Evolutionary conservation across 2,888 invertebrate species (phyloP).

Genomic region (Tipula unca): DNA sequence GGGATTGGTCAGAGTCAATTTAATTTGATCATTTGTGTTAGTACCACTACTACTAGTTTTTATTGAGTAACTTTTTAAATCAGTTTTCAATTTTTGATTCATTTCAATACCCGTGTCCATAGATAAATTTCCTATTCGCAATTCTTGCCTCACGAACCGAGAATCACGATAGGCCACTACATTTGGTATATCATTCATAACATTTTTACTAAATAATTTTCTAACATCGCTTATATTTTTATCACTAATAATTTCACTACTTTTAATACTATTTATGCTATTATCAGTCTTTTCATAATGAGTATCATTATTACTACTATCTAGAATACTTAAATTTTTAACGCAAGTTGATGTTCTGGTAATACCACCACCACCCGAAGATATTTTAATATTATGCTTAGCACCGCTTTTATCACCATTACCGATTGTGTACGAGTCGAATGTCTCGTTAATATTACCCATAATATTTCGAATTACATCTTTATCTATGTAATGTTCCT

Average conservation of each 20-base stretch:
- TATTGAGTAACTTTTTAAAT: constrained; percentile 27
- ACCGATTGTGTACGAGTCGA: constrained; percentile 27
- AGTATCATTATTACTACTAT: neutral
- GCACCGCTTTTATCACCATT: constrained; percentile 30
- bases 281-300: constrained; percentile 9
- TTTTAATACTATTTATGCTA: neutral
- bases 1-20: constrained; percentile 38
- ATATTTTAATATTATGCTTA: neutral
- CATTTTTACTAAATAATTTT: constrained; percentile 23
- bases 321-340: constrained; percentile 34
- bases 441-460: constrained; percentile 25
- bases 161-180: constrained; percentile 40
- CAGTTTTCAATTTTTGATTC: constrained; percentile 30
- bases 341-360: constrained; percentile 36
- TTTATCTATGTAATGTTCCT: constrained; percentile 40
- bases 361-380: constrained; percentile 26
- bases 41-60: neutral
- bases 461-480: constrained; percentile 29
- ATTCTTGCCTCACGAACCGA: constrained; percentile 39
- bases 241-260: constrained; percentile 9
- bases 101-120: constrained; percentile 42
- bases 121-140: constrained; percentile 39
- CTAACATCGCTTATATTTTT: neutral
- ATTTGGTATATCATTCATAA: constrained; percentile 39
- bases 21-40: constrained; percentile 28